Conservation (phyloP, 2,888 invertebrate species). For the Pristionchus exspectatus region DNA sequence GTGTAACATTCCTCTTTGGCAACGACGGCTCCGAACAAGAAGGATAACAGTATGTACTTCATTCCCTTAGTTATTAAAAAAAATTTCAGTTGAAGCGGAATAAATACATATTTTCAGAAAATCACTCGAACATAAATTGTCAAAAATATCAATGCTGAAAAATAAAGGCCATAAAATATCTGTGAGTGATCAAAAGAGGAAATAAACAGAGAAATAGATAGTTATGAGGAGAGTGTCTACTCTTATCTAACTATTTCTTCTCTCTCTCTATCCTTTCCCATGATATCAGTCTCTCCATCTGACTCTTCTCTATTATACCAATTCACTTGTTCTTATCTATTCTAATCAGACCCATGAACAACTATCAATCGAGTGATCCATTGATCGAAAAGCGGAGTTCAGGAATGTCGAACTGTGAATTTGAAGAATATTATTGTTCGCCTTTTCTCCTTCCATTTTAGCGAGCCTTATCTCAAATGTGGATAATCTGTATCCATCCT, state of each 20-base stretch:
- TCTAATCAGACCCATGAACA: background rate
- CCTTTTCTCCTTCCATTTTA: background rate
- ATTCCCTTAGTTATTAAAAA: background rate
- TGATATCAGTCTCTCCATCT: conserved; percentile 28
- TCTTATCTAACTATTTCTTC: background rate
- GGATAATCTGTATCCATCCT: background rate
- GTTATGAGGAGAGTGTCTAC: background rate
- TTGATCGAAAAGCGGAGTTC: background rate
- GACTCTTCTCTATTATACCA: background rate
- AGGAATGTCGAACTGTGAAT: background rate
- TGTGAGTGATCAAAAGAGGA: background rate
- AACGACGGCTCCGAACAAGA: background rate
- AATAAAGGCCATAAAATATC: background rate
- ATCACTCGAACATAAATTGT: too few species aligned
- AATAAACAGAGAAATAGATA: background rate
- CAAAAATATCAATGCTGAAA: background rate
- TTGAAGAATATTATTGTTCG: too few species aligned
- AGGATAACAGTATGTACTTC: background rate
- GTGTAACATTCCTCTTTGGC: conserved; percentile 32
- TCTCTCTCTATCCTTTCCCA: conserved; percentile 41
- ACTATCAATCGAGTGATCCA: background rate
- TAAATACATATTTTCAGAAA: too few species aligned
- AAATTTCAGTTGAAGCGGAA: too few species aligned
- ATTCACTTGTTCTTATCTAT: background rate
- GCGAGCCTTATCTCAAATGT: background rate